Percentiles rank a stretch among this genome's conserved stretches.
Conservation (phyloP, 2,888 invertebrate genomes). For the Ashinkailepas kermadecensis region DNA sequence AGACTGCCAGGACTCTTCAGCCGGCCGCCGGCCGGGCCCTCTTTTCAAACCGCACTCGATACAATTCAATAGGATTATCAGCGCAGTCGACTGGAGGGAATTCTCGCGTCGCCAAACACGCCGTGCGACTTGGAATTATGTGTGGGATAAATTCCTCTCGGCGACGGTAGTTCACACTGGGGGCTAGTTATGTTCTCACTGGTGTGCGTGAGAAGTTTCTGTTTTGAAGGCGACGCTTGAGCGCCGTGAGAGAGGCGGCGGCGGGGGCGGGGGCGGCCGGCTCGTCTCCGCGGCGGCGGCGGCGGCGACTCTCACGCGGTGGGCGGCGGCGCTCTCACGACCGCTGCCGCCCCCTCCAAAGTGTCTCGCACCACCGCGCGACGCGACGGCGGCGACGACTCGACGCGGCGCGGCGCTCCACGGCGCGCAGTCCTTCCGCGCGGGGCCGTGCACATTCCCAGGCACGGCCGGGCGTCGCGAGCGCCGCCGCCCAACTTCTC, state of each 20-base stretch:
- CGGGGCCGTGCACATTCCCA: neutral
- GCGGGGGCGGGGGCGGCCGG: neutral
- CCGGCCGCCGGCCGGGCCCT: neutral
- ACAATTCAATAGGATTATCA: slow-evolving; percentile 8
- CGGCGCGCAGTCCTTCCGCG: neutral
- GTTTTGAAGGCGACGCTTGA: slow-evolving; percentile 6
- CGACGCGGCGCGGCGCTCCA: neutral
- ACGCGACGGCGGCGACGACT: neutral
- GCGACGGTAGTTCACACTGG: neutral
- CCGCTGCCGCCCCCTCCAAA: neutral
- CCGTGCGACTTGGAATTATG: neutral
- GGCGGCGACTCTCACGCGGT: too few relatives aligned
- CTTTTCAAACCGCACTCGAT: slow-evolving; percentile 18
- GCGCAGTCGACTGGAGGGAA: slow-evolving; percentile 6
- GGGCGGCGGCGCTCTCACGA: neutral
- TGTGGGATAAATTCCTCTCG: slow-evolving; percentile 12
- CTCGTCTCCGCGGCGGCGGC: too few relatives aligned
- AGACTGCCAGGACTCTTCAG: neutral
- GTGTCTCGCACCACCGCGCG: neutral
- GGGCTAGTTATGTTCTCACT: neutral
- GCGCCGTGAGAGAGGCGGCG: slow-evolving; percentile 10
- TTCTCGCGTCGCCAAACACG: slow-evolving; percentile 6
- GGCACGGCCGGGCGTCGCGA: neutral
- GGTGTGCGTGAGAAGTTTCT: slow-evolving; percentile 9
- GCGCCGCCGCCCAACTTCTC: neutral